Percentiles rank a stretch among this genome's conserved stretches.
Conservation (phyloP, 2,797 vertebrate species). For the Argentina silus region DNA sequence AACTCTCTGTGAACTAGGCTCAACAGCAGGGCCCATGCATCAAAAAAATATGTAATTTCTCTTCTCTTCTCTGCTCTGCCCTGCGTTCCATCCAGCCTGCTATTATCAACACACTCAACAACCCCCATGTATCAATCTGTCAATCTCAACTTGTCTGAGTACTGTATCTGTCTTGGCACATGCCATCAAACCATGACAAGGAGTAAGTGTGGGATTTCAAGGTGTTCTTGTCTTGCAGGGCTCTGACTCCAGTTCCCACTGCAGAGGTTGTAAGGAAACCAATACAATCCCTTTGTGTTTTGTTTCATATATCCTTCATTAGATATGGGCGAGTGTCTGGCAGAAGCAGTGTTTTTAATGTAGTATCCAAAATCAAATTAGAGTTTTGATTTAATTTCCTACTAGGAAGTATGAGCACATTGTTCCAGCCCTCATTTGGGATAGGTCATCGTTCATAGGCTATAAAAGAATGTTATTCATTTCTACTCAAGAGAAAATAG, state of each 20-base stretch:
- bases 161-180: slow-evolving; percentile 67
- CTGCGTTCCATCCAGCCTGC: slow-evolving; percentile 74
- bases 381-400: slow-evolving; percentile 45
- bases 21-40: slow-evolving; percentile 70
- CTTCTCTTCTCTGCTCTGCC: slow-evolving; percentile 68
- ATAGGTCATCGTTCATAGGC: slow-evolving; percentile 37
- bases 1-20: slow-evolving; percentile 83
- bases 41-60: slow-evolving; percentile 71
- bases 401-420: slow-evolving; percentile 37
- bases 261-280: slow-evolving; percentile 7
- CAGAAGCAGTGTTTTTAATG: slow-evolving; percentile 34
- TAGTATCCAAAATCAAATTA: slow-evolving; percentile 42
- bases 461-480: slow-evolving; percentile 45
- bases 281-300: background rate
- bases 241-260: slow-evolving; percentile 54
- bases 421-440: slow-evolving; percentile 28
- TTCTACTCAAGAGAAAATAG: slow-evolving; percentile 41
- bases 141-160: slow-evolving; percentile 70
- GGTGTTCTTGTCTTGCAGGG: slow-evolving; percentile 48
- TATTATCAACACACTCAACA: slow-evolving; percentile 65
- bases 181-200: slow-evolving; percentile 49
- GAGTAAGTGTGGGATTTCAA: slow-evolving; percentile 51
- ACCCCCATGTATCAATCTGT: slow-evolving; percentile 75
- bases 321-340: slow-evolving; percentile 7
- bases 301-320: slow-evolving; percentile 8